Evolutionary conservation across 1,140 invertebrate genomes (phyloP).

Genomic region (Cryptotermes secundus): DNA sequence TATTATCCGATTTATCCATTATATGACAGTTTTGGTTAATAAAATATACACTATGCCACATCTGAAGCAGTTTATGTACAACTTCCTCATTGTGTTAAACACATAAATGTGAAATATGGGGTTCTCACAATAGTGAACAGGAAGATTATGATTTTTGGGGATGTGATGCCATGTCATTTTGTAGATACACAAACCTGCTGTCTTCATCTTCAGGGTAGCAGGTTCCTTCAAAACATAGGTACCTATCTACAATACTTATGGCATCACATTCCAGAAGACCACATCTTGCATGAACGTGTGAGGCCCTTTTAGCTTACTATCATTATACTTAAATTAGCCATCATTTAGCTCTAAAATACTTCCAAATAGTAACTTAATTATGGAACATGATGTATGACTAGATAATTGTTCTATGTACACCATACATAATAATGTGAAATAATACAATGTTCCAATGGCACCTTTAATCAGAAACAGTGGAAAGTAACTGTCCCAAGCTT

Average conservation of each 20-base stretch:
- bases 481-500: background rate
- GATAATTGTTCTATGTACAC: background rate
- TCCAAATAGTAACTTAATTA: background rate
- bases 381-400: slow-evolving; percentile 6
- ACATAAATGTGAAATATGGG: too few relatives aligned
- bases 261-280: too few relatives aligned
- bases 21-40: background rate
- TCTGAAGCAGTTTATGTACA: background rate
- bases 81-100: background rate
- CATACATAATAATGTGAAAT: background rate
- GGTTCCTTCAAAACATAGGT: too few relatives aligned
- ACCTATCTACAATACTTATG: too few relatives aligned
- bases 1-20: background rate
- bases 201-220: too few relatives aligned
- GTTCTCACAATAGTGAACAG: too few relatives aligned
- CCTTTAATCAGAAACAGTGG: background rate
- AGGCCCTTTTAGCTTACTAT: background rate
- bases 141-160: too few relatives aligned
- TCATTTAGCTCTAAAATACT: background rate
- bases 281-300: background rate
- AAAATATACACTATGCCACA: too few relatives aligned
- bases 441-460: background rate
- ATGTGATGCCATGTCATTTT: too few relatives aligned
- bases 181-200: too few relatives aligned
- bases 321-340: background rate